A percentile compares a stretch with the other conserved stretches of the same genome.
Evolutionary conservation across 1,140 invertebrate genomes (phyloP).

Genomic region (Trichonephila clavata): DNA sequence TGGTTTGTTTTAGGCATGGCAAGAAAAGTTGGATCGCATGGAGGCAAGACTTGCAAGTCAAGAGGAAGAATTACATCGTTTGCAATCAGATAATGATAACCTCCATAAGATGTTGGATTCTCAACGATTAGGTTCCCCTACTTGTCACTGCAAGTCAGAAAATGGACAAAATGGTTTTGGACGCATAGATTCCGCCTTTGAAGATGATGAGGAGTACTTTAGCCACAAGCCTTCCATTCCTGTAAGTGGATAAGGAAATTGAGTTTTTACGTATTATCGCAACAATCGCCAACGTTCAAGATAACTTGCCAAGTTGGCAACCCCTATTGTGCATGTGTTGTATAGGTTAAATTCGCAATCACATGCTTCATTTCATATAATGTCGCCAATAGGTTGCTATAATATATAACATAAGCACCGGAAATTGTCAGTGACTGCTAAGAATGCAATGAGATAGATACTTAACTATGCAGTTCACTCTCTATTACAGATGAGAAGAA

Average conservation of each 20-base stretch:
- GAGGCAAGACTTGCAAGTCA: neutral
- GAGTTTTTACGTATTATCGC: too few relatives aligned
- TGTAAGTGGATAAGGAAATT: slow-evolving; percentile 14
- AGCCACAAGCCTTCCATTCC: slow-evolving; percentile 64
- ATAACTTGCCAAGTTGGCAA: too few relatives aligned
- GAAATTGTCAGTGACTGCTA: too few relatives aligned
- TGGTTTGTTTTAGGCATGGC: slow-evolving; percentile 34
- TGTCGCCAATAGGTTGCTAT: too few relatives aligned
- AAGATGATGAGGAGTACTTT: slow-evolving; percentile 60
- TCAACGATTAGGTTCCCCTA: neutral
- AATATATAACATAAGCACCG: too few relatives aligned
- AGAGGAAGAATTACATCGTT: slow-evolving; percentile 37
- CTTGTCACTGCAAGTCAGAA: slow-evolving; percentile 15
- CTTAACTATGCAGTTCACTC: too few relatives aligned
- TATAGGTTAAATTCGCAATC: too few relatives aligned
- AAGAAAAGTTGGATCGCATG: slow-evolving; percentile 17
- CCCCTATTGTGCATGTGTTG: too few relatives aligned
- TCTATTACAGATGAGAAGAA: too few relatives aligned
- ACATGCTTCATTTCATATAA: too few relatives aligned
- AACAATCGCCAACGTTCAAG: too few relatives aligned
- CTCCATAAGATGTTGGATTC: neutral
- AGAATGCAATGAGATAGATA: too few relatives aligned
- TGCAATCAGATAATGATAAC: slow-evolving; percentile 40
- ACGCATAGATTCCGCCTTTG: slow-evolving; percentile 60
- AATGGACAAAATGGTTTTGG: neutral